Evolutionary conservation across 2,888 invertebrate genomes (phyloP), one percentile per base, ranked within the genome.

Genomic region (Alviniconcha strummeri): DNA sequence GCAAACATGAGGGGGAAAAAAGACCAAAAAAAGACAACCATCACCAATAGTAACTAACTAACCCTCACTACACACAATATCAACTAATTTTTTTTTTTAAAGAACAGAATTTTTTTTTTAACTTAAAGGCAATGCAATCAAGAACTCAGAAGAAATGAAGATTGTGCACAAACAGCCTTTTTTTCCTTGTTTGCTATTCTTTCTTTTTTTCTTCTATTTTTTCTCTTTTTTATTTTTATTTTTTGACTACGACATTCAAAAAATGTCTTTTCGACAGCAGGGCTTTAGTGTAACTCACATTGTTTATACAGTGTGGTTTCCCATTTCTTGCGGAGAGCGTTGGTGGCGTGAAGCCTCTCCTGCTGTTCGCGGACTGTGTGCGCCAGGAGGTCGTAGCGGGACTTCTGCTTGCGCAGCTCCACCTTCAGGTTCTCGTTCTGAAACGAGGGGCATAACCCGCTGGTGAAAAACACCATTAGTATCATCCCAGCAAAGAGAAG

Each of bases 221-320:
- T 36, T 36, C 3, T 36, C 36, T 36, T 36, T 0, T 36, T 36
- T 36, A 3, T 36, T 36, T 36, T 36, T n/a, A n/a, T n/a, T 0
- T 36, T 36, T 36, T 36, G 36, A 36, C 1, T 36, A 36, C 36
- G 36, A 36, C 36, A 36, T 36, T 36, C 36, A 36, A 36, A 36
- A 36, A 36, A 36, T 3, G 36, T 36, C 36, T 36, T 36, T 36
- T 3, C 36, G 36, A 36, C 36, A 36, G 36, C 36, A 36, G 36
- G 36, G 36, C 36, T 36, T 36, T 36, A 36, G 36, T 36, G 13
- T 55, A 54, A 88, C 90, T 89, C 85, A 91, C 91, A 88, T 81
- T 90, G 89, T 81, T 86, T 87, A 69, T 87, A 89, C n/a, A 91
- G 86, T n/a, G 89, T 87, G 36, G 88, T 87, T 85, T 91, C 91